These are phyloP conservation scores for Tipula unca DNA, from an alignment of 2,888 invertebrate species.

Conservation along the genomic window DNA sequence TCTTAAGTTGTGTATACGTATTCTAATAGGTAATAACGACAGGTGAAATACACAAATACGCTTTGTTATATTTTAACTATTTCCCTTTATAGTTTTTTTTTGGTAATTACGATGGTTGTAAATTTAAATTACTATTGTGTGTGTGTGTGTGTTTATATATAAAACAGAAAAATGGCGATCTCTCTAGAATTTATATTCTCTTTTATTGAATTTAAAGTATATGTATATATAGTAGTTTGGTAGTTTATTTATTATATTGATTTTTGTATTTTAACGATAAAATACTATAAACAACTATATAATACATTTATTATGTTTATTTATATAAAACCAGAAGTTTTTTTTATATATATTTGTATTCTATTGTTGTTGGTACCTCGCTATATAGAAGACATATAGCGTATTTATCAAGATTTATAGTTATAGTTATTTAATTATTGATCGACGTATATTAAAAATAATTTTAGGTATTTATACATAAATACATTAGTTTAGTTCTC, in stretches of 20 bases:
- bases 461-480: not conserved
- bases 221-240: not conserved
- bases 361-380: not conserved
- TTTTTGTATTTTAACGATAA: not conserved
- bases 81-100: not conserved
- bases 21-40: not conserved
- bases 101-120: not conserved
- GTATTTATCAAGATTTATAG: not conserved
- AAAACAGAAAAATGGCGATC: not conserved
- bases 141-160: not conserved
- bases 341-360: not conserved
- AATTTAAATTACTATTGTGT: not conserved
- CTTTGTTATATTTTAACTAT: not conserved
- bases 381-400: not conserved
- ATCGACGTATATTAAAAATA: not conserved
- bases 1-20: not conserved
- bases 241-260: not conserved
- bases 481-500: not conserved
- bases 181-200: not conserved
- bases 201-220: not conserved
- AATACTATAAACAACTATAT: not conserved
- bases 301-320: not conserved
- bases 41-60: not conserved
- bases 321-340: not conserved
- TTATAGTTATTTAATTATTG: not conserved